Evolutionary conservation across 2,888 invertebrate species (phyloP), one percentile per base, ranked within the genome.

Genomic region (Junonia oenone): DNA sequence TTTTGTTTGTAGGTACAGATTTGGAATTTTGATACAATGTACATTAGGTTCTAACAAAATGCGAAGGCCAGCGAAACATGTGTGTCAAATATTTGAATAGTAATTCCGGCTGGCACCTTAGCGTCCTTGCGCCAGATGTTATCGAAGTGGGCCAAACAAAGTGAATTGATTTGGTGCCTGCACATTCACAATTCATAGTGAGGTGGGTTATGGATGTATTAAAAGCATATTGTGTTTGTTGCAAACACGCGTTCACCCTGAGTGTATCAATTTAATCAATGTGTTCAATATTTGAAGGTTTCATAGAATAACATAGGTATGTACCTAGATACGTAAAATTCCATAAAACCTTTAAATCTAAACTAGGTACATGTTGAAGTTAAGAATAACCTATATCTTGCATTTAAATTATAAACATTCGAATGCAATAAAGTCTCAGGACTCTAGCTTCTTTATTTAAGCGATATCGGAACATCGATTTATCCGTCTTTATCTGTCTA

Each of bases 81-180:
- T 60, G 57, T 55, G 58, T 72, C 66, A 72, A 38, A 61, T 50
- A 51, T 47, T 56, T 60, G 50, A 59, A 59, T 60, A 55, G 54
- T 45, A 56, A 47, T 43, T 57, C 59, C 56, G 45, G 50, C 69
- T 74, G 73, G 78, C 89, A 89, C 88, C 87, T 89, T 86, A 85
- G 75, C 63, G 66, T 61, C 68, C 67, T 66, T 65, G 67, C 59
- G 72, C 78, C 89, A 89, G 89, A 89, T 89, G 89, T 76, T 84
- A 81, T 78, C 77, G 71, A 64, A 69, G 63, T 71, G 62, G 69
- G 69, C 68, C 71, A 69, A 70, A 68, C 68, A 71, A 76, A 75
- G 71, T 73, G 72, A 76, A 72, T 70, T 72, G 66, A 70, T 74
- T 73, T 73, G 74, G 72, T 66, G 62, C 63, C 63, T 68, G 65